Evolutionary conservation across 2,888 invertebrate species (phyloP).

Genomic region (Ophion costatus): DNA sequence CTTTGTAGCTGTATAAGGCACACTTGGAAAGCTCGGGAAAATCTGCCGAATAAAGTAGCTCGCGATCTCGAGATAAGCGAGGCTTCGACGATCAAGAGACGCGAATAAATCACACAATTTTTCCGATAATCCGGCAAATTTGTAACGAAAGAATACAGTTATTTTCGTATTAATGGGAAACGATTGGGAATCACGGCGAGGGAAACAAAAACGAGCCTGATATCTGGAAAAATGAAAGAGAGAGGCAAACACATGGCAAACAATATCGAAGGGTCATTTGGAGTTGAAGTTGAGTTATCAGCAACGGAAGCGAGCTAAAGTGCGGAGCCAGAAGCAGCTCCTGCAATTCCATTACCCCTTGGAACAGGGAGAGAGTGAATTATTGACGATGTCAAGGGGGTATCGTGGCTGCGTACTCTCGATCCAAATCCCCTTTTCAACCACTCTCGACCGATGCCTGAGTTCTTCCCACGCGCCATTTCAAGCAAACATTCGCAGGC

Average conservation of each 20-base stretch:
- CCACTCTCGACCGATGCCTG: slow-evolving; percentile 9
- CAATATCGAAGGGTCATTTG: background rate
- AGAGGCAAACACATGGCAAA: background rate
- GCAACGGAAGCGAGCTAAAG: slow-evolving; percentile 14
- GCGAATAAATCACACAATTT: slow-evolving; percentile 27
- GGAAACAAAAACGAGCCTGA: background rate
- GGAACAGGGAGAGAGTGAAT: slow-evolving; percentile 22
- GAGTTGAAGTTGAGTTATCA: slow-evolving; percentile 35
- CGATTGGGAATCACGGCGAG: background rate
- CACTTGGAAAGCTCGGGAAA: slow-evolving; percentile 44
- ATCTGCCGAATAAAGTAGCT: slow-evolving; percentile 40
- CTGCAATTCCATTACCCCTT: background rate
- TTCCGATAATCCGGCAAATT: slow-evolving; percentile 44
- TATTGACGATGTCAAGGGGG: slow-evolving; percentile 35
- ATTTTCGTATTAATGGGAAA: slow-evolving; percentile 15
- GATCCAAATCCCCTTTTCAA: slow-evolving; percentile 17
- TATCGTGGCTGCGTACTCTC: slow-evolving; percentile 15
- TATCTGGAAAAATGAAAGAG: background rate
- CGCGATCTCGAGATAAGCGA: slow-evolving; percentile 25
- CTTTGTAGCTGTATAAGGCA: slow-evolving; percentile 32
- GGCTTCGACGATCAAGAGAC: slow-evolving; percentile 7
- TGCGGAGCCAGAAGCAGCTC: background rate
- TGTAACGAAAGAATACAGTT: slow-evolving; percentile 22
- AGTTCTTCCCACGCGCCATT: slow-evolving; percentile 1
- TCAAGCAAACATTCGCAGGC: slow-evolving; percentile 5